Base-by-base conservation (phyloP, 2,797 vertebrate genomes). In the Lacerta bilineata region DNA sequence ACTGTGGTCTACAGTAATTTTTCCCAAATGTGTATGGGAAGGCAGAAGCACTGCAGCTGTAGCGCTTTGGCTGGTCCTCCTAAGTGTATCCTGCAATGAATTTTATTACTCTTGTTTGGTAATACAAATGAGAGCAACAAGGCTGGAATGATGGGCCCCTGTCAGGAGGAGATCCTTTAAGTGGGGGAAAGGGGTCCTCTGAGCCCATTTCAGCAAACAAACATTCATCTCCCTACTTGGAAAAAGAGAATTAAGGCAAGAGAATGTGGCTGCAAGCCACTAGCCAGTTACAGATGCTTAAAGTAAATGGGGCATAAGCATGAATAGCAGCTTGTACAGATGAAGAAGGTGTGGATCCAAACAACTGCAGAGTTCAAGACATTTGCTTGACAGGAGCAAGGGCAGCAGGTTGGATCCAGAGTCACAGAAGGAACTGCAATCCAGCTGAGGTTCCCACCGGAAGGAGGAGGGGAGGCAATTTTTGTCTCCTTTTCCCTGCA, bases 11-110 rank as follows among this genome's bases (percentile, higher is more conserved):
- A 61, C 83, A 81, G 39, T 90, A 88, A 86, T 85, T 33, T 90
- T 9, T 84, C 88, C 92, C 83, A 90, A 83, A 76, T 50, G 36
- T 15, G 86, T 55, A 83, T 2, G 17, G 36, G 85, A 89, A 72
- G 41, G 77, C 6, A 85, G 64, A 80, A 0, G 36, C 89, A 77
- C 8, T 76, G 81, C 86, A 91, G 84, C 69, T 91, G 85, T 64
- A 81, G 71, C 83, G 64, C 23, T 84, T 75, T 90, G 90, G 90
- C 68, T 41, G 64, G 80, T 90, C 75, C 50, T 83, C 46, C 72
- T 81, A 82, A 43, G 41, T 88, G 64, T 88, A 64, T 89, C 72
- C 82, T 77, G 88, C 91, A 95, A 89, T 81, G 71, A 5, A 55
- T 15, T 66, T 55, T 68, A 90, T 88, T n/a, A 36, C 68, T n/a